These are phyloP conservation scores for Pseudomyrmex cubaensis DNA, from an alignment of 1,140 invertebrate genomes.

Conservation along the genomic window DNA sequence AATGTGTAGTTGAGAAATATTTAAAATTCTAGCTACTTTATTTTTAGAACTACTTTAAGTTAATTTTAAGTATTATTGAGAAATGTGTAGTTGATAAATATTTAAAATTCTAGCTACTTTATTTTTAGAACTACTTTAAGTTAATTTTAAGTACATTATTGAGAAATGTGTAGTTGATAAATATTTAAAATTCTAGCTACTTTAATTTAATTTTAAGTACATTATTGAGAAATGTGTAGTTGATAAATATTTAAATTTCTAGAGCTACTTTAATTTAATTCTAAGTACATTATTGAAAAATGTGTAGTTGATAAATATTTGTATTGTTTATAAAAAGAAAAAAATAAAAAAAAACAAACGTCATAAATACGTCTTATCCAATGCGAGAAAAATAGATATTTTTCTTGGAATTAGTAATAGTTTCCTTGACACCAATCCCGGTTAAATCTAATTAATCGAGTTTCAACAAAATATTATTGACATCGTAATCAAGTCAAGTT, in stretches of 20 bases:
- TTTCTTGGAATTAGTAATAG: too few relatives aligned
- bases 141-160: too few relatives aligned
- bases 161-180: background rate
- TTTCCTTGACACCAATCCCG: background rate
- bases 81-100: background rate
- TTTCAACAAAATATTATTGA: constrained; percentile 21
- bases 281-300: too few relatives aligned
- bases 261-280: too few relatives aligned
- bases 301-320: background rate
- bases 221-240: background rate
- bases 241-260: background rate
- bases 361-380: too few relatives aligned
- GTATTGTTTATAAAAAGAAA: background rate
- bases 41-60: too few relatives aligned
- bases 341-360: too few relatives aligned
- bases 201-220: too few relatives aligned
- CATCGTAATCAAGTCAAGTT: constrained; percentile 10
- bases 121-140: too few relatives aligned
- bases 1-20: background rate
- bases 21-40: background rate
- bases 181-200: background rate
- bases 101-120: background rate
- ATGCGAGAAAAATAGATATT: background rate
- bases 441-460: background rate
- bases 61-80: too few relatives aligned